phyloP scores from a whole-genome alignment of 2,113 vertebrate species.

The Hyaena hyaena region DNA sequence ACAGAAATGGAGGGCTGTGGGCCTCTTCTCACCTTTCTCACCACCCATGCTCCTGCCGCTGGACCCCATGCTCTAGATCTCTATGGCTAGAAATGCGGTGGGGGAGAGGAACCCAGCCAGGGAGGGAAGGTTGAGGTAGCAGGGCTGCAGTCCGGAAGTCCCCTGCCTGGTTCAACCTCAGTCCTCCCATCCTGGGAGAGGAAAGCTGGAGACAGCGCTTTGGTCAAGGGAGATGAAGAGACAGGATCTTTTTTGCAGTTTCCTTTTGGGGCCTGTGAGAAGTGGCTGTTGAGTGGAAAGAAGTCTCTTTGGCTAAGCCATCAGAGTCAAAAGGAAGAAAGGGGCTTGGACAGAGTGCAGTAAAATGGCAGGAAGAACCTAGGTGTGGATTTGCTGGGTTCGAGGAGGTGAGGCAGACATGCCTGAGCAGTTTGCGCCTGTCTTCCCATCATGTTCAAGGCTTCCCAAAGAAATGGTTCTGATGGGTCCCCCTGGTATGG shows the following conservation, averaged over 20 bases:
- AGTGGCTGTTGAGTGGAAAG: not conserved
- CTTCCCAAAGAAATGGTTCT: conserved; percentile 19
- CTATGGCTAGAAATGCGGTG: not conserved
- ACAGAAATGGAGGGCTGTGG: not conserved
- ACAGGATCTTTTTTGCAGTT: conserved; percentile 24
- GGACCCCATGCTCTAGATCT: not conserved
- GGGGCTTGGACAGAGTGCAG: not conserved
- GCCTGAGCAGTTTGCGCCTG: conserved; percentile 23
- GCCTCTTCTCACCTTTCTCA: not conserved
- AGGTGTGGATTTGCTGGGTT: conserved; percentile 14
- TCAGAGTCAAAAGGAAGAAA: conserved; percentile 43
- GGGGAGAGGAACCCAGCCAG: not conserved
- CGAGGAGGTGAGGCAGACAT: not conserved
- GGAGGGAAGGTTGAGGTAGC: not conserved
- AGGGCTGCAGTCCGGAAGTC: not conserved
- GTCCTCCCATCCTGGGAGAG: not conserved
- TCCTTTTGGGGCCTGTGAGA: conserved; percentile 15
- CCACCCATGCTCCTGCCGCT: not conserved
- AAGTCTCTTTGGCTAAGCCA: conserved; percentile 32
- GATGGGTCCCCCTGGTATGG: not conserved
- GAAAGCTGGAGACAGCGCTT: conserved; percentile 3
- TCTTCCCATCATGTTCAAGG: not conserved
- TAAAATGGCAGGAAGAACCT: conserved; percentile 45
- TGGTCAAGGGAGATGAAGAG: conserved; percentile 22
- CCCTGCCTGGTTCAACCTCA: not conserved